Conservation (phyloP, 2,113 vertebrate species). For the Neofelis nebulosa region DNA sequence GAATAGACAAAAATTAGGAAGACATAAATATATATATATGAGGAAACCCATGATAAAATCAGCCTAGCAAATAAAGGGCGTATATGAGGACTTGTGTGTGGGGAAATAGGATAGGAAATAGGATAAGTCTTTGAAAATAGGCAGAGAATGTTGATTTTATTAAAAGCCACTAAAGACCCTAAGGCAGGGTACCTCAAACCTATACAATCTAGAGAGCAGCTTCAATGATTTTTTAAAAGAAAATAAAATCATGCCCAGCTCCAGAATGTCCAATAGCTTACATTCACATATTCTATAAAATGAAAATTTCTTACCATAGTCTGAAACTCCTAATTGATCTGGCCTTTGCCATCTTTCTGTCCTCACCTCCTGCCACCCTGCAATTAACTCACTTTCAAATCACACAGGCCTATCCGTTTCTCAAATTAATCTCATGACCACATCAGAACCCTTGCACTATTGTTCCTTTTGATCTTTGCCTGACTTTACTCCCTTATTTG, state of each 20-base stretch:
- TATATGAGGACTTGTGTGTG: not conserved
- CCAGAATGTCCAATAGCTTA: not conserved
- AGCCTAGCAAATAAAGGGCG: not conserved
- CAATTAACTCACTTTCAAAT: not conserved
- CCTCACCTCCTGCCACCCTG: not conserved
- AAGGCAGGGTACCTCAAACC: not conserved
- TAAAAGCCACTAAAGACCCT: not conserved
- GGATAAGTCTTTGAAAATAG: conserved; percentile 14
- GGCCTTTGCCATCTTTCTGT: not conserved
- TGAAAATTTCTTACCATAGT: not conserved
- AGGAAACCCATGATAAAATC: not conserved
- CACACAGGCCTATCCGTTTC: not conserved
- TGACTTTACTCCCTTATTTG: not conserved
- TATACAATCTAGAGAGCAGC: not conserved
- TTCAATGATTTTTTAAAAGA: not conserved
- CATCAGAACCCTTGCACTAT: not conserved
- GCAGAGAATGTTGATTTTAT: not conserved
- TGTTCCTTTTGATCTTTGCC: not conserved
- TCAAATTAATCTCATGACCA: conserved; percentile 16
- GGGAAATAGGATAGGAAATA: not conserved
- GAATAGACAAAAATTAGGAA: not conserved
- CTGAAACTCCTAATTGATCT: not conserved
- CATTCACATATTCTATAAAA: not conserved
- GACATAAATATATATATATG: not conserved
- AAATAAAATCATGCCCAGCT: not conserved